Evolutionary conservation across 2,797 vertebrate species (phyloP), one percentile per base, ranked within the genome.

Genomic region (Semotilus atromaculatus): DNA sequence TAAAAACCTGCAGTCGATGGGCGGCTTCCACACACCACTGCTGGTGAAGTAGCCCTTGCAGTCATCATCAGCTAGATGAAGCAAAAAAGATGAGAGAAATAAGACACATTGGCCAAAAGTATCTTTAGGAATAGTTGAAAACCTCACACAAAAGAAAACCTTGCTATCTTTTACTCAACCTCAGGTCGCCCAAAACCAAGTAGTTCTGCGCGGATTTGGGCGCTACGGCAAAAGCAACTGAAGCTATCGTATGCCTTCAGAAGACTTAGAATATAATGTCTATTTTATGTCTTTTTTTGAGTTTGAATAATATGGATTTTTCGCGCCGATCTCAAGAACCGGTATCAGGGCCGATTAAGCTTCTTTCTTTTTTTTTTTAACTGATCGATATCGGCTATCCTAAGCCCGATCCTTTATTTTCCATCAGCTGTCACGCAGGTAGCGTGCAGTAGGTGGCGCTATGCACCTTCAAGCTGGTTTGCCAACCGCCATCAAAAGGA

Each of bases 11-110:
- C 91, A 95, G 0, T 0, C 0, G 40, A 84, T 0, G 2, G 0
- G 0, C 0, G 0, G 0, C 0, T 85, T 78, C 16, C 60, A 85
- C 0, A 0, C 0, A 11, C 53, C 45, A 0, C 0, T 0, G 0
- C 0, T 0, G 70, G 90, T 90, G 0, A 0, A 34, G 88, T 93
- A 94, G 34, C 7, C 0, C 0, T 82, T 0, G 80, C 95, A 95
- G 16, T 89, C 34, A 11, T 84, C 38, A 0, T 77, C 68, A 2
- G 55, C 84, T 26, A 85, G 23, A 77, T 36, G 81, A 34, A 14
- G 64, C 14, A 53, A 21, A 23, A 38, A 75, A 40, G n/a, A 62
- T 31, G 34, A 77, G 9, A 38, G 0, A 55, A 23, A 62, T 23
- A 19, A 29, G 7, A 72, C 62, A 51, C 19, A 4, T 70, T 68